phyloP scores from a whole-genome alignment of 2,113 vertebrate genomes.

The Apteryx owenii region DNA sequence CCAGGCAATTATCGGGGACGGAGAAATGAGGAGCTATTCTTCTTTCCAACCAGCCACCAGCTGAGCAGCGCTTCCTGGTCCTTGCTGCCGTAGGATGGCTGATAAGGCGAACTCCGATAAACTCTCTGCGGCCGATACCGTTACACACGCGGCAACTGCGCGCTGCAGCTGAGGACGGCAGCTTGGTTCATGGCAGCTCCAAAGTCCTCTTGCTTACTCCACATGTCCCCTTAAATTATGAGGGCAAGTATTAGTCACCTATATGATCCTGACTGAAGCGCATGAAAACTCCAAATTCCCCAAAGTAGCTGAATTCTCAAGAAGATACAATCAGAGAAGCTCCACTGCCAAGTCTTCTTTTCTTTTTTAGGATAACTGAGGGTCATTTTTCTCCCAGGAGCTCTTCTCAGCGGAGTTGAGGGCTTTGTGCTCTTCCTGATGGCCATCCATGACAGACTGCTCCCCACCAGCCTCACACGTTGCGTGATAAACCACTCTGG shows the following conservation, averaged over 20 bases:
- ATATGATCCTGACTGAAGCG: neutral
- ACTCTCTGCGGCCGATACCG: neutral
- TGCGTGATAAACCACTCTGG: no score
- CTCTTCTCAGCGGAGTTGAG: neutral
- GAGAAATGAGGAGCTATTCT: neutral
- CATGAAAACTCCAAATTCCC: neutral
- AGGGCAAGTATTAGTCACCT: neutral
- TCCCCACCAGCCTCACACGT: neutral
- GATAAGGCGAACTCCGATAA: neutral
- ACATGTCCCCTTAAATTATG: neutral
- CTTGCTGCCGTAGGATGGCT: neutral
- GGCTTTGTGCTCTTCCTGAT: neutral
- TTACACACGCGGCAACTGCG: accelerated
- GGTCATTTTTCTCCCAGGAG: neutral
- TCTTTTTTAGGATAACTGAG: neutral
- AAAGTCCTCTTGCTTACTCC: neutral
- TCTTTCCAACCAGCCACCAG: neutral
- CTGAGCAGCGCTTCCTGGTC: neutral
- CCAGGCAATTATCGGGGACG: neutral
- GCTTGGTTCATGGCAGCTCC: neutral
- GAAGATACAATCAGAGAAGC: neutral
- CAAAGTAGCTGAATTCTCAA: neutral
- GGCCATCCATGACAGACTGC: neutral
- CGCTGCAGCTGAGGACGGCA: neutral
- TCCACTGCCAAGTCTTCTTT: neutral